These are phyloP conservation scores for Puffinus mauretanicus DNA, from an alignment of 2,113 vertebrate genomes.

Conservation along the genomic window DNA sequence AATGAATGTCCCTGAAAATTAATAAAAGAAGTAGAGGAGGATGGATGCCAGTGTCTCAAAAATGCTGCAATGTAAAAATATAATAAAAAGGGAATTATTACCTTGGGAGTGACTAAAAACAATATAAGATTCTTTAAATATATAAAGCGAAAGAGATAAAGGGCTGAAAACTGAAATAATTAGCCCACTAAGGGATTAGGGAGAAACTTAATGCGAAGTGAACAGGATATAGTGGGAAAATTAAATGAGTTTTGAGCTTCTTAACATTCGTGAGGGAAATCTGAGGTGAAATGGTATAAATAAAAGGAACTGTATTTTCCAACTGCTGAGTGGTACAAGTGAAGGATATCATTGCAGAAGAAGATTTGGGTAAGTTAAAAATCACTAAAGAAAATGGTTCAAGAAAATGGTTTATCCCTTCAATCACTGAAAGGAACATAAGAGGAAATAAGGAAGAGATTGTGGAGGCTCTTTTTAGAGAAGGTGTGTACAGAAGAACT, in stretches of 20 bases:
- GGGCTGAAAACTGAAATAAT: conserved; percentile 51
- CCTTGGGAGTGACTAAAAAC: conserved; percentile 54
- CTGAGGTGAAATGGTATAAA: not conserved
- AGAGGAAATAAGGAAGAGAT: not conserved
- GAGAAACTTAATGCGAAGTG: conserved; percentile 14
- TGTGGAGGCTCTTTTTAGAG: not conserved
- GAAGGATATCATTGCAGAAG: not conserved
- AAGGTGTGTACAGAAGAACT: not conserved
- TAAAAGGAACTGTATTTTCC: not conserved
- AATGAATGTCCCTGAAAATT: conserved; percentile 42
- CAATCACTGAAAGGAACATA: not conserved
- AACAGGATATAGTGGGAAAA: conserved; percentile 40
- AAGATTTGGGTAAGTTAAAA: not conserved
- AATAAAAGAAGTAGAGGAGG: not conserved
- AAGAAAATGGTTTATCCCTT: not conserved
- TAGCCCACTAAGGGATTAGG: conserved; percentile 52
- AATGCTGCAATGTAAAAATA: not conserved
- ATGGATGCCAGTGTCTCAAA: conserved; percentile 12
- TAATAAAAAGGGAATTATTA: conserved; percentile 38
- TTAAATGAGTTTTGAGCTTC: conserved; percentile 45
- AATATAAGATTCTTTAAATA: conserved; percentile 48
- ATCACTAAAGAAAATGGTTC: not conserved
- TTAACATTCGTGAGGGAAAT: conserved; percentile 21
- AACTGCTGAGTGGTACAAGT: not conserved
- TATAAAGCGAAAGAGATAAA: conserved; percentile 45